Evolutionary conservation across 2,888 invertebrate species (phyloP), one percentile per base, ranked within the genome.

Genomic region (Rapana venosa): DNA sequence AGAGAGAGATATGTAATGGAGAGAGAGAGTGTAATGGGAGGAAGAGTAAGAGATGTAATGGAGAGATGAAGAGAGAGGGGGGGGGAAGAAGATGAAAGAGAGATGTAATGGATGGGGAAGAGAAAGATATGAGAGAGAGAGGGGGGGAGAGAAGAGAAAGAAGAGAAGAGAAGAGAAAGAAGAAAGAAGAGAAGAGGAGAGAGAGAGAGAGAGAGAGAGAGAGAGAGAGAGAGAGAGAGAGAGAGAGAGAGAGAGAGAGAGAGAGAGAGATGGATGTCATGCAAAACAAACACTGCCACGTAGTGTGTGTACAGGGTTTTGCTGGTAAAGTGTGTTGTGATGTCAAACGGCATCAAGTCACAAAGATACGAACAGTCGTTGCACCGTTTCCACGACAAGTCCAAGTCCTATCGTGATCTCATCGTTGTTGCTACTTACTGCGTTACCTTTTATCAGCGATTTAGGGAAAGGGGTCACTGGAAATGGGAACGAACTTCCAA

Each of bases 201-300:
- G n/a, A n/a, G 74, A n/a, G 74, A 74, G 74, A 74, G 74, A 74
- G 74, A 74, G 74, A 74, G 74, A 26, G 74, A 74, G 74, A 74
- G 74, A 74, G 74, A 74, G 26, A 74, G 74, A 74, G 26, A 74
- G 5, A 58, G 85, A 58, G n/a, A 58, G 47, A 85, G 15, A 20
- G 58, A 35, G 74, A 74, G n/a, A 74, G 74, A n/a, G 13, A 32
- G 74, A 74, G 74, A n/a, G 74, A 74, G n/a, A n/a, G n/a, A 47
- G 66, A 66, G 20, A 66, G 66, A 66, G 66, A 66, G 66, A 66
- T 4, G 66, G 66, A 13, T 4, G 66, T 4, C 5, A 13, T 4
- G 66, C 2, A 66, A 26, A 61, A 66, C 2, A 26, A 66, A 66
- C 17, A 66, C 20, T 17, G 20, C 17, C 66, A 22, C 26, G 66